phyloP scores from a whole-genome alignment of 2,888 invertebrate species.

The Dicyrtomina minuta region DNA sequence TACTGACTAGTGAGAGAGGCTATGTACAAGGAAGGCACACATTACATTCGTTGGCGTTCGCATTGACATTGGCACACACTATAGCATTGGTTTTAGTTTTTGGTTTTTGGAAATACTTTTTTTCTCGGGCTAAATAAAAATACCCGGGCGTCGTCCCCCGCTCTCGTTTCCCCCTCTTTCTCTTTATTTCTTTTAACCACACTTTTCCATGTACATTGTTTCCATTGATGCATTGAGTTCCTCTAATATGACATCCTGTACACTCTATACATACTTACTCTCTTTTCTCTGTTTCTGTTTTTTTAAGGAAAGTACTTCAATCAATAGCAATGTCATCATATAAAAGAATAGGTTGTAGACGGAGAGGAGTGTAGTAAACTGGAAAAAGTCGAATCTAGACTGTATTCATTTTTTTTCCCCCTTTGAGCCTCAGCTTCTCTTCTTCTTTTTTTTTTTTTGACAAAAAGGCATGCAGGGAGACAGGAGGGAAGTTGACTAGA shows the following conservation, averaged over 20 bases:
- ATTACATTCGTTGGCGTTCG: too few relatives aligned
- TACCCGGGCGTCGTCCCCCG: conserved; percentile 14
- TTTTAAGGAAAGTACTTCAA: conserved; percentile 20
- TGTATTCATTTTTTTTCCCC: too few relatives aligned
- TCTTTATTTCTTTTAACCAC: conserved; percentile 24
- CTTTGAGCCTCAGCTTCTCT: not conserved
- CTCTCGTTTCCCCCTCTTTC: conserved; percentile 17
- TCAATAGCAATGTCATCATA: conserved; percentile 22
- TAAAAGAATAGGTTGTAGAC: conserved; percentile 14
- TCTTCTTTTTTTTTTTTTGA: conserved; percentile 9
- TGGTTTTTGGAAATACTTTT: not conserved
- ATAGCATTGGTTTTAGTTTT: not conserved
- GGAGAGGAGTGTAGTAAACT: not conserved
- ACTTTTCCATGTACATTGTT: conserved; percentile 27
- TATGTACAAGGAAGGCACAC: conserved; percentile 2
- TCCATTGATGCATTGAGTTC: conserved; percentile 23
- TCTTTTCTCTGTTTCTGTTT: not conserved
- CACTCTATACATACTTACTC: not conserved
- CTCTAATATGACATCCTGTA: not conserved
- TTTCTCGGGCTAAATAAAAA: conserved; percentile 9
- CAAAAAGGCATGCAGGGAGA: not conserved
- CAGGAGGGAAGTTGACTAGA: not conserved
- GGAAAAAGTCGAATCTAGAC: too few relatives aligned
- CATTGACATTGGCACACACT: too few relatives aligned
- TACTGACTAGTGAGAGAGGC: not conserved